A percentile compares a stretch with the other conserved stretches of the same genome.
These are phyloP conservation scores for Vipera latastei DNA, from an alignment of 2,797 vertebrate species.

Conservation along the genomic window DNA sequence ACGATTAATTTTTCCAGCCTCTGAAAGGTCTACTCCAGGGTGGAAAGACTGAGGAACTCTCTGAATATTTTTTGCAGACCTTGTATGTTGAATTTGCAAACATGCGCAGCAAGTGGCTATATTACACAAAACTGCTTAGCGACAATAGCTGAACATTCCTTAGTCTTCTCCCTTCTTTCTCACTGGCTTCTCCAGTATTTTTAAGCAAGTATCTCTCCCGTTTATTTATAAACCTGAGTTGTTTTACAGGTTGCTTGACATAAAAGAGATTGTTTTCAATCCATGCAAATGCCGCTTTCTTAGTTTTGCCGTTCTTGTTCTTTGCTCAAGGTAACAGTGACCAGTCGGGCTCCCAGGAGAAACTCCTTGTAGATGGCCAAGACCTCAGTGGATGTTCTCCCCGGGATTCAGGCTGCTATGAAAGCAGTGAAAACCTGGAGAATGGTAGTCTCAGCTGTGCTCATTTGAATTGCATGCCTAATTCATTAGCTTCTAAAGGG, in stretches of 20 bases:
- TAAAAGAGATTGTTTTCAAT: background rate
- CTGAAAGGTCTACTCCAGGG: background rate
- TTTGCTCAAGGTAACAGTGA: constrained; percentile 89
- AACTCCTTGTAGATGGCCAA: constrained; percentile 86
- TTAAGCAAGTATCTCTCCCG: background rate
- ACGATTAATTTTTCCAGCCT: background rate
- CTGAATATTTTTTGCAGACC: background rate
- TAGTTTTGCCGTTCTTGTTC: background rate
- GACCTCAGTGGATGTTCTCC: constrained; percentile 87
- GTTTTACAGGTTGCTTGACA: background rate
- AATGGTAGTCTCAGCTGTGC: constrained; percentile 82
- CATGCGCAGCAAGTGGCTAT: no score
- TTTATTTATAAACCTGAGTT: background rate
- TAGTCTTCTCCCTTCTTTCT: background rate
- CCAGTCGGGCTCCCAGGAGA: constrained; percentile 93
- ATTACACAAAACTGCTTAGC: background rate
- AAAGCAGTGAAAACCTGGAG: constrained; percentile 97
- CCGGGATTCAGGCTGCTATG: constrained; percentile 96
- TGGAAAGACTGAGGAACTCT: background rate
- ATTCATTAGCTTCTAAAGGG: background rate
- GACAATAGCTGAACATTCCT: background rate
- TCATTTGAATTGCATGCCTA: background rate
- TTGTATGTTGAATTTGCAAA: background rate
- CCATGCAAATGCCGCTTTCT: constrained; percentile 37
- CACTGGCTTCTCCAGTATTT: background rate